Evolutionary conservation across 2,113 vertebrate species (phyloP), one percentile per base, ranked within the genome.

Genomic region (Antigone vipio): DNA sequence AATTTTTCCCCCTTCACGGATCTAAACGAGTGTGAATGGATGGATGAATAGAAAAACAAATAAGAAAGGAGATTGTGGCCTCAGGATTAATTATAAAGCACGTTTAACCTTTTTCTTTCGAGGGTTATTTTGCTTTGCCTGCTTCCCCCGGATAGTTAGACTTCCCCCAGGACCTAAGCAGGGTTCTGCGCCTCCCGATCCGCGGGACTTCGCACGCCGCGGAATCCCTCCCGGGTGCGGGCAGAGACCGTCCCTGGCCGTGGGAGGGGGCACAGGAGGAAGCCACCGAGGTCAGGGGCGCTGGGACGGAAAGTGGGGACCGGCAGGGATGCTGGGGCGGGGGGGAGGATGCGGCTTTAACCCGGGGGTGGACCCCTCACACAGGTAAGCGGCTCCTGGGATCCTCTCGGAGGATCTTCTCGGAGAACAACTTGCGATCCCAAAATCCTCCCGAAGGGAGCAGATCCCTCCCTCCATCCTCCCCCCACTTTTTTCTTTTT

Each of bases 1-100:
- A 71, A 76, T 71, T 88, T 93, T 89, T 26, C 85, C 73, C 71
- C 63, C 67, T 92, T 89, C 77, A 32, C 15, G 58, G 77, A 82
- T 91, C 95, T 91, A 85, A 94, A 96, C 63, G 87, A 95, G 91
- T 95, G 97, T 67, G 84, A 91, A 95, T 15, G 74, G 89, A 95
- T 91, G 91, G 89, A 84, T 95, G 91, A 82, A 86, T 67, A 94
- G 82, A 75, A 95, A 95, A 95, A 88, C 93, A 95, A 95, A 96
- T 93, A 94, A 78, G 38, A 38, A 15, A 76, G 81, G 74, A 91
- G 84, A 93, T 95, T 95, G 80, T 35, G 63, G 89, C 84, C 77
- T 93, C 87, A 12, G 74, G 77, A 95, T 92, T 95, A 95, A 94
- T 91, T 82, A 89, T 79, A 85, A 67, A 85, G 62, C 74, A 50